These are phyloP conservation scores for Hoplodrina ambigua DNA, from an alignment of 2,888 invertebrate species.

Conservation along the genomic window DNA sequence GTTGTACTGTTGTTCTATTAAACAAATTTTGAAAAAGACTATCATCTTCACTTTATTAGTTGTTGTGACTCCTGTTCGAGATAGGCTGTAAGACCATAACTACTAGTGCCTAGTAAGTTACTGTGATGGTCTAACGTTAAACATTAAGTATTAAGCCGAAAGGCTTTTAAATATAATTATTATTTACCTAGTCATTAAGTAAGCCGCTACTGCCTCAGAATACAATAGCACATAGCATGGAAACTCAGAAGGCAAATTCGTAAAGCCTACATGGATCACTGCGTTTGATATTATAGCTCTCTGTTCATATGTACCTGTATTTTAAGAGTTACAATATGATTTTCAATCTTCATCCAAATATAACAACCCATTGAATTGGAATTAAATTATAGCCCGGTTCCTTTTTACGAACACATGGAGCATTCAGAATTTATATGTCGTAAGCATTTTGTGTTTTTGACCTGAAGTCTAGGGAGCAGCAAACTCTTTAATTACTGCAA, in stretches of 20 bases:
- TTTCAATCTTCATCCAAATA: neutral
- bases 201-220: conserved; percentile 1
- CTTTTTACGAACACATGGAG: neutral
- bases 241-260: neutral
- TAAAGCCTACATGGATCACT: neutral
- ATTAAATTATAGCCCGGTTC: neutral
- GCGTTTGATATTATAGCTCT: neutral
- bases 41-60: neutral
- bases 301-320: neutral
- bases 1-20: neutral
- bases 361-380: neutral
- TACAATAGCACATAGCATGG: neutral
- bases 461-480: too few species aligned
- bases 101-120: neutral
- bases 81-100: neutral
- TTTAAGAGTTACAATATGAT: neutral
- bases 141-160: neutral
- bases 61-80: too few species aligned
- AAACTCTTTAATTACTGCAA: neutral
- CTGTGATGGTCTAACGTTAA: neutral
- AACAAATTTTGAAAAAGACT: neutral
- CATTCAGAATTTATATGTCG: neutral
- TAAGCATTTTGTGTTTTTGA: too few species aligned
- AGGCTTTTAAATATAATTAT: conserved; percentile 5
- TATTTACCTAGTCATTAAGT: neutral